Evolutionary conservation across 2,888 invertebrate species (phyloP), one percentile per base, ranked within the genome.

Genomic region (Timandra comae): DNA sequence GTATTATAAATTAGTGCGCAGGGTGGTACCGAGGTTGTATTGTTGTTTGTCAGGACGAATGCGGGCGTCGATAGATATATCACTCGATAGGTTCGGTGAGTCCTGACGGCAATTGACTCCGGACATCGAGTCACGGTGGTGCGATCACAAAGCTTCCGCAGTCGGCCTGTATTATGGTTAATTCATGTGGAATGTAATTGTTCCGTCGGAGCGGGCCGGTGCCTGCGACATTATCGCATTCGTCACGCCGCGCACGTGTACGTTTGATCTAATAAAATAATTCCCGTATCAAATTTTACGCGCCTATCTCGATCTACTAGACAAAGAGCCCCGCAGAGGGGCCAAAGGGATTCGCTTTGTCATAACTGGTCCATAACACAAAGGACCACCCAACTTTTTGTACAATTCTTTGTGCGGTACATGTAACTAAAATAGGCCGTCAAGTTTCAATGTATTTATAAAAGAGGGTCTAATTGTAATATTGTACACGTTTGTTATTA

Each of bases 231-330:
- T 78, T 81, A 84, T 82, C 82, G 72, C 69, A 74, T 84, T 80
- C 79, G 85, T 81, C 81, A 84, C 75, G 79, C 73, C 64, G 71
- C 74, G 82, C 85, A 85, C 85, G 85, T 85, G 85, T 80, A 66
- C 72, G 68, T 66, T 71, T 66, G 70, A 80, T 78, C 81, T 80
- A 84, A 82, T 84, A 80, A 78, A 81, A 81, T 84, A 79, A 84
- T 84, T 82, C 82, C 82, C 82, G 84, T 81, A 81, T 84, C 82
- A 74, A 85, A 85, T 85, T 82, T 75, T 78, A 80, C 76, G 71
- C 81, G 74, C 71, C 74, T 84, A 84, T 82, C 84, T 77, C 72
- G 85, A 82, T 82, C 71, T 78, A 67, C 71, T 70, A 81, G 80
- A 84, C 82, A 84, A 82, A 81, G 78, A 58, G 33, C 60, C 43